Evolutionary conservation across 2,888 invertebrate genomes (phyloP).

Genomic region (Caenorhabditis wallacei): DNA sequence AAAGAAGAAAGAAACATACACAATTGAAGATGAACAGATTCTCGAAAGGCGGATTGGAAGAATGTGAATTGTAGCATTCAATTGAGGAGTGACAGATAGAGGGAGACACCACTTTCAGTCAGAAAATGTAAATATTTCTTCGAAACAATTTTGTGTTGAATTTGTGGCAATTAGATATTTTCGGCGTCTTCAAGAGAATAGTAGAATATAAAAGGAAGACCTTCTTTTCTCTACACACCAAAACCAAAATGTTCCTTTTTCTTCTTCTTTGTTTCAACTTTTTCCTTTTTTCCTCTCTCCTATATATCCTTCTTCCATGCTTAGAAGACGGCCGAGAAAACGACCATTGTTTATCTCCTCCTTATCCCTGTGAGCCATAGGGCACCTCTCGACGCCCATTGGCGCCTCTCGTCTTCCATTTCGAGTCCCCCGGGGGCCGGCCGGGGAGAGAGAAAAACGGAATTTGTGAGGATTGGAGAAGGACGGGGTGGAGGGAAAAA

Average conservation of each 20-base stretch:
- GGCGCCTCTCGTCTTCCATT: background rate
- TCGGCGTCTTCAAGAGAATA: background rate
- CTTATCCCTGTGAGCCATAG: conserved; percentile 17
- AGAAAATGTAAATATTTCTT: background rate
- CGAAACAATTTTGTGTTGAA: background rate
- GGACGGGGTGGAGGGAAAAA: background rate
- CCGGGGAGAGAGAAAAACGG: background rate
- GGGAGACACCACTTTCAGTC: background rate
- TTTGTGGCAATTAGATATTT: conserved; percentile 13
- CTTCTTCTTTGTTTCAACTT: conserved; percentile 9
- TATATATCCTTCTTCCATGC: background rate
- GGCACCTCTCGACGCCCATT: conserved; percentile 60
- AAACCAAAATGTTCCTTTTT: conserved; percentile 18
- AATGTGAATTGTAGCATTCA: conserved; percentile 65
- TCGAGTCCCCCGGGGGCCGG: too few relatives aligned
- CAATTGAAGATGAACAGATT: conserved; percentile 54
- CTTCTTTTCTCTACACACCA: background rate
- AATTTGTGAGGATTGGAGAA: background rate
- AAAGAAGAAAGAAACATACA: conserved; percentile 38
- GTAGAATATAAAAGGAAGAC: background rate
- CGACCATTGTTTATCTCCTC: conserved; percentile 42
- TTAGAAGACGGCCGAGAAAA: background rate
- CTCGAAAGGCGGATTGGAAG: conserved; percentile 59
- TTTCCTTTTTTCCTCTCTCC: background rate
- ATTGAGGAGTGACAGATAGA: too few relatives aligned